Conservation (phyloP, 2,797 vertebrate species). For the Salarias fasciatus region DNA sequence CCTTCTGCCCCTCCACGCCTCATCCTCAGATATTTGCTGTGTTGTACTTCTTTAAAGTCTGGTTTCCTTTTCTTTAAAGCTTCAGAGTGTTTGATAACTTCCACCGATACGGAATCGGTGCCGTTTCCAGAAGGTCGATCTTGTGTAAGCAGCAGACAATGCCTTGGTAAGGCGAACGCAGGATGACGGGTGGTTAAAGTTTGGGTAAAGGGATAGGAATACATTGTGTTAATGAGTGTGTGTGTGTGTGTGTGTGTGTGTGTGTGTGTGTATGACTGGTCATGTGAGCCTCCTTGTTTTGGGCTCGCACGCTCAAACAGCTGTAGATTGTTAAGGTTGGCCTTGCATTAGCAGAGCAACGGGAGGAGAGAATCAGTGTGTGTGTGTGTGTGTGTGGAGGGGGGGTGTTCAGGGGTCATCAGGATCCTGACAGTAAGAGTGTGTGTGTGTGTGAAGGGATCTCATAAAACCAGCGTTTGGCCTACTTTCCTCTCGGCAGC, state of each 20-base stretch:
- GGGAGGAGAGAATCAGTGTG: slow-evolving; percentile 29
- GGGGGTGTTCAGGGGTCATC: slow-evolving; percentile 11
- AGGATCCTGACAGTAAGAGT: slow-evolving; percentile 14
- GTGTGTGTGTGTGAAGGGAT: slow-evolving; percentile 3
- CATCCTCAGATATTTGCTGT: too few species aligned
- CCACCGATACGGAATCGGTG: too few species aligned
- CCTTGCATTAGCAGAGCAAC: slow-evolving; percentile 28
- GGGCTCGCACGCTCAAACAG: slow-evolving; percentile 55
- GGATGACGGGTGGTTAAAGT: too few species aligned
- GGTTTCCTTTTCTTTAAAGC: too few species aligned
- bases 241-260: slow-evolving; percentile 4
- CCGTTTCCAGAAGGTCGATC: too few species aligned
- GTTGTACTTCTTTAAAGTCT: too few species aligned
- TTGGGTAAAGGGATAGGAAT: too few species aligned
- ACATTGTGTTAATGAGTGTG: background rate
- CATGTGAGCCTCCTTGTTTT: slow-evolving; percentile 50
- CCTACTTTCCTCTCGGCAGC: slow-evolving; percentile 39
- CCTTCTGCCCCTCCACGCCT: too few species aligned
- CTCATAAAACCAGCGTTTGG: slow-evolving; percentile 44
- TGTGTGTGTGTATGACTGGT: slow-evolving; percentile 7
- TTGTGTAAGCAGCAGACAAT: too few species aligned
- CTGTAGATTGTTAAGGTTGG: slow-evolving; percentile 58
- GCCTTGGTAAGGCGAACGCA: too few species aligned
- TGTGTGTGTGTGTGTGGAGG: too few species aligned
- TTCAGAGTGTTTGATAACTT: too few species aligned